Evolutionary conservation across 2,113 vertebrate species (phyloP).

Genomic region (Engystomops pustulosus): DNA sequence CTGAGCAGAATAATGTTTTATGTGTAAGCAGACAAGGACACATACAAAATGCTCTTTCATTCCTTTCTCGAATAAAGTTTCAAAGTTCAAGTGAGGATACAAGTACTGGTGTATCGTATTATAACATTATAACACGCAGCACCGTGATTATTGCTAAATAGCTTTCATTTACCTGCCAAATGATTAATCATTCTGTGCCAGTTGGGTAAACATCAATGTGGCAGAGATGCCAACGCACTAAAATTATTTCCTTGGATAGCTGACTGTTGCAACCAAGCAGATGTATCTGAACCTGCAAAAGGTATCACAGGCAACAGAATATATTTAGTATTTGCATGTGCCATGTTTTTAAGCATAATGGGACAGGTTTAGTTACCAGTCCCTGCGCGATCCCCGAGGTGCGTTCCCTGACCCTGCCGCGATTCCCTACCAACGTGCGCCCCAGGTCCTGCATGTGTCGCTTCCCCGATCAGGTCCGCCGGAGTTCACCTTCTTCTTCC

Average conservation of each 20-base stretch:
- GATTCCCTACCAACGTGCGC: too few relatives aligned
- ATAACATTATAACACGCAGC: not conserved
- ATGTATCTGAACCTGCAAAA: not conserved
- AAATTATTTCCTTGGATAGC: not conserved
- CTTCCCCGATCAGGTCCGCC: too few relatives aligned
- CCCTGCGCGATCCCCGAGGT: too few relatives aligned
- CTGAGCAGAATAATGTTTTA: conserved; percentile 37
- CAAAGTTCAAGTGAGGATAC: conserved; percentile 30
- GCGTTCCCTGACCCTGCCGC: too few relatives aligned
- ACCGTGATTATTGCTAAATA: not conserved
- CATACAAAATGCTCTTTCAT: conserved; percentile 41
- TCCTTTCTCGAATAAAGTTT: conserved; percentile 13
- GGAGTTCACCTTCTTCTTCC: too few relatives aligned
- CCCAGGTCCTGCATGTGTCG: too few relatives aligned
- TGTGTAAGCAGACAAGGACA: conserved; percentile 29
- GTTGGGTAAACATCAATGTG: not conserved
- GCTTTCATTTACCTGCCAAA: conserved; percentile 3
- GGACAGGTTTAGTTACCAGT: too few relatives aligned
- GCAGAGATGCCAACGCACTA: not conserved
- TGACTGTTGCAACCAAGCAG: not conserved
- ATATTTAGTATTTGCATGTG: too few relatives aligned
- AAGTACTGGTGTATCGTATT: not conserved
- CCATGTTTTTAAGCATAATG: too few relatives aligned
- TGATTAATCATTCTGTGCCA: not conserved
- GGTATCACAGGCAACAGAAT: too few relatives aligned